Evolutionary conservation across 2,797 vertebrate species (phyloP).

Genomic region (Chromobotia macracanthus): DNA sequence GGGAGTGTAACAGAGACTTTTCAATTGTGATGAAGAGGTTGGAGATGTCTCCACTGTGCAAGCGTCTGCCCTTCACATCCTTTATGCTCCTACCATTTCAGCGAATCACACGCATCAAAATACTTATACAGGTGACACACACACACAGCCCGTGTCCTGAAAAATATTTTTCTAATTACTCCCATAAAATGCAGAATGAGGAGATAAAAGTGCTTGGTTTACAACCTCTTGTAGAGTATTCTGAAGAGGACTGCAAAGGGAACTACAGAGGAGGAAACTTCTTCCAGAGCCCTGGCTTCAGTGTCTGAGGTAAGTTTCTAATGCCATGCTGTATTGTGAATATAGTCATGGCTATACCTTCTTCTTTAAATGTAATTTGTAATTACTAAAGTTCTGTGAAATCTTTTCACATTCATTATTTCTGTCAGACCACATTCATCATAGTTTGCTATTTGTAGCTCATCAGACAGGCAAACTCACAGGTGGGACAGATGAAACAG

Average conservation of each 20-base stretch:
- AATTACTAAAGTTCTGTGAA: too few species aligned
- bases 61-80: conserved; percentile 77
- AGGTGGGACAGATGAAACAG: conserved; percentile 83
- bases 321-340: neutral
- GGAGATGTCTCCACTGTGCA: conserved; percentile 77
- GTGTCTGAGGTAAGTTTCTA: conserved; percentile 73
- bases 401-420: neutral
- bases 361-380: too few species aligned
- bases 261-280: neutral
- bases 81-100: conserved; percentile 83
- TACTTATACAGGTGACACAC: conserved; percentile 77
- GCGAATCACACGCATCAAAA: conserved; percentile 80
- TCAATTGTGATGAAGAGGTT: conserved; percentile 70
- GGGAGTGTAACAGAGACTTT: conserved; percentile 78
- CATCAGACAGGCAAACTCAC: conserved; percentile 77
- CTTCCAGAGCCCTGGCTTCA: conserved; percentile 26
- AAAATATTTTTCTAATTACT: neutral
- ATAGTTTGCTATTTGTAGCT: conserved; percentile 66
- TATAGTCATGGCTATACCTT: too few species aligned
- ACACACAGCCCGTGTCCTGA: conserved; percentile 4
- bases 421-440: neutral
- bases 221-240: conserved; percentile 71
- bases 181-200: neutral
- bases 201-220: neutral
- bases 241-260: conserved; percentile 75